Evolutionary conservation across 2,797 vertebrate species (phyloP).

Genomic region (Eulemur coronatus): DNA sequence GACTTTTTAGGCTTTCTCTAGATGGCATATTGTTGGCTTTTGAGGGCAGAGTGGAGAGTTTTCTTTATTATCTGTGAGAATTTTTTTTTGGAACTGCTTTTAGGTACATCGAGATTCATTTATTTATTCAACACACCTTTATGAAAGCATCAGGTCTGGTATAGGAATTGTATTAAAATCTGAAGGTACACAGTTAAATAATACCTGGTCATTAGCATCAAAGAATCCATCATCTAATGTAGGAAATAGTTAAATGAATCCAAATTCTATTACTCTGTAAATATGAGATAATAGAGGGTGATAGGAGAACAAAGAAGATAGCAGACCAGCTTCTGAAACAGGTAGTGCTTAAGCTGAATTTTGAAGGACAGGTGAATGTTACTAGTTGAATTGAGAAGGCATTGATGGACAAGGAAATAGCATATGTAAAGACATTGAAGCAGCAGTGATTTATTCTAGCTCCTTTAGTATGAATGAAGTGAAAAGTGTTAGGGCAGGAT

Average conservation of each 20-base stretch:
- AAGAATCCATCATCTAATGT: not conserved
- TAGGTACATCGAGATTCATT: not conserved
- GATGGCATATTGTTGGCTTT: not conserved
- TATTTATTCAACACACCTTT: not conserved
- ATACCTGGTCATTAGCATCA: not conserved
- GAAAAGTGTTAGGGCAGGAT: not conserved
- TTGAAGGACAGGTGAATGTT: not conserved
- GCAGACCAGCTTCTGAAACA: not conserved
- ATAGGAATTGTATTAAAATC: constrained; percentile 29
- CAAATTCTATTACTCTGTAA: constrained; percentile 1
- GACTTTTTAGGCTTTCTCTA: not conserved
- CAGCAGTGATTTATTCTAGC: not conserved
- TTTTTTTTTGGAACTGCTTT: not conserved
- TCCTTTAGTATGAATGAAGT: not conserved
- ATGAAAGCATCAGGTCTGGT: not conserved
- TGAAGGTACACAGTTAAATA: constrained; percentile 23
- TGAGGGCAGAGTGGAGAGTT: not conserved
- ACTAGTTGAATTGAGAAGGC: not conserved
- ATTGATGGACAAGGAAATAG: not conserved
- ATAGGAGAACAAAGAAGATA: not conserved
- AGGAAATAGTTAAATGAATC: not conserved
- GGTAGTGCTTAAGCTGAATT: not conserved
- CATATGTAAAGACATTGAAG: not conserved
- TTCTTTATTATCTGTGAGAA: constrained; percentile 27
- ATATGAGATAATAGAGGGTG: not conserved